Evolutionary conservation across 2,888 invertebrate species (phyloP).

Genomic region (Lottia scabra): DNA sequence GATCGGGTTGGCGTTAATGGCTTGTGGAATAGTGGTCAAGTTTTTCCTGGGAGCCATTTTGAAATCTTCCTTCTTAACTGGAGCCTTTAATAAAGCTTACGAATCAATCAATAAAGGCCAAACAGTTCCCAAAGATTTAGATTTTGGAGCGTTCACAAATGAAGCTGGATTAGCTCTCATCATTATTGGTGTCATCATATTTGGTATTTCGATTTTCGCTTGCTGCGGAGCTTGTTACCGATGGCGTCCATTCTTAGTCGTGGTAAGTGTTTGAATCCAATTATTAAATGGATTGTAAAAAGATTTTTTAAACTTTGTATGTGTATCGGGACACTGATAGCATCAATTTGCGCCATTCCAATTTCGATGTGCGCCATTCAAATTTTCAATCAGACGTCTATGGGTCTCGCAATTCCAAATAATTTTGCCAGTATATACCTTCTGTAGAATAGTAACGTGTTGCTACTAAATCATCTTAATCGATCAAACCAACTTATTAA

Average conservation of each 20-base stretch:
- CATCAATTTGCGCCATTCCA: too few species aligned
- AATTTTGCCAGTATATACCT: too few species aligned
- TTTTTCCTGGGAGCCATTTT: slow-evolving; percentile 8
- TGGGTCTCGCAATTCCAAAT: too few species aligned
- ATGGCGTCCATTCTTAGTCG: slow-evolving; percentile 25
- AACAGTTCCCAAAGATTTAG: background rate
- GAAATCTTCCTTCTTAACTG: background rate
- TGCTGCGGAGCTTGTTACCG: slow-evolving; percentile 84
- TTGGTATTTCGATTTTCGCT: slow-evolving; percentile 92
- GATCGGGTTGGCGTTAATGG: slow-evolving; percentile 13
- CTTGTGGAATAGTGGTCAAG: slow-evolving; percentile 12
- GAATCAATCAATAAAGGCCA: background rate
- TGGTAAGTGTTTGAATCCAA: slow-evolving; percentile 19
- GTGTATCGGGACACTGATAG: too few species aligned
- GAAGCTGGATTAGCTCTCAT: slow-evolving; percentile 73
- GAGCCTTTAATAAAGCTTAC: background rate
- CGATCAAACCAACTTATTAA: too few species aligned
- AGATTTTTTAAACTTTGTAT: too few species aligned
- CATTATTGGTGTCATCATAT: slow-evolving; percentile 86
- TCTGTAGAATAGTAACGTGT: too few species aligned
- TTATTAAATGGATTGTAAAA: too few species aligned
- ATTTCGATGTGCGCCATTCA: too few species aligned
- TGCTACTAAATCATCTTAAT: too few species aligned
- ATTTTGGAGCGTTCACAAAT: background rate
- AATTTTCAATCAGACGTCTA: too few species aligned